Conservation (phyloP, 1,140 invertebrate species). For the Drosophila hydei region DNA sequence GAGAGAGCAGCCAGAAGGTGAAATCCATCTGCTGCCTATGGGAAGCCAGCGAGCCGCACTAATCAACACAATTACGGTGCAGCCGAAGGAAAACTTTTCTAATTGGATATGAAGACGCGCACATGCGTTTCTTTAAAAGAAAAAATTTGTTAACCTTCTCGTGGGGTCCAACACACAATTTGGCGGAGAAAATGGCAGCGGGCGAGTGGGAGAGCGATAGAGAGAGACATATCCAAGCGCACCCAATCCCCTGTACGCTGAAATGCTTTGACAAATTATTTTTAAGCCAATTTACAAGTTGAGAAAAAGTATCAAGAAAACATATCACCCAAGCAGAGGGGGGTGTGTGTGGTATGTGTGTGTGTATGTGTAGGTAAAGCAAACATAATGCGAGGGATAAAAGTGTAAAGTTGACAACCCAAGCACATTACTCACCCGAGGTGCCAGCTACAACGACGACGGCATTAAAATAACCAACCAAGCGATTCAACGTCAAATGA, state of each 20-base stretch:
- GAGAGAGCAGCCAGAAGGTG: conserved; percentile 11
- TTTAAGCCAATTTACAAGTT: conserved; percentile 83
- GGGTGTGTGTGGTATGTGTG: conserved; percentile 15
- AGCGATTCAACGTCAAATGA: conserved; percentile 77
- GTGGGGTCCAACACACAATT: conserved; percentile 67
- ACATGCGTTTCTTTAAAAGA: conserved; percentile 79
- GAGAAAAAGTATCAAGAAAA: conserved; percentile 80
- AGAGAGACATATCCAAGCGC: background rate
- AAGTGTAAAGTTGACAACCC: conserved; percentile 82
- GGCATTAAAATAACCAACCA: conserved; percentile 78
- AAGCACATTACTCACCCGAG: conserved; percentile 80
- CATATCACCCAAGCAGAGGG: conserved; percentile 64
- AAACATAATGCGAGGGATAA: conserved; percentile 81
- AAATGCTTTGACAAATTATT: conserved; percentile 83
- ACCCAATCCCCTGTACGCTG: conserved; percentile 46
- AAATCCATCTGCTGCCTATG: conserved; percentile 29
- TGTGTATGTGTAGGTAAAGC: conserved; percentile 71
- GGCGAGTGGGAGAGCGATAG: conserved; percentile 24
- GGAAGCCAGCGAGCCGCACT: conserved; percentile 73
- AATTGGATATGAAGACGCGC: conserved; percentile 82
- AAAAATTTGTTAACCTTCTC: conserved; percentile 50
- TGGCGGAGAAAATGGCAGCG: conserved; percentile 65
- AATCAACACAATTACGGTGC: conserved; percentile 80
- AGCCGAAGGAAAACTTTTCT: conserved; percentile 79
- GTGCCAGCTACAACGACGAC: conserved; percentile 59